Evolutionary conservation across 2,113 vertebrate species (phyloP).

Genomic region (Muntiacus muntjak): DNA sequence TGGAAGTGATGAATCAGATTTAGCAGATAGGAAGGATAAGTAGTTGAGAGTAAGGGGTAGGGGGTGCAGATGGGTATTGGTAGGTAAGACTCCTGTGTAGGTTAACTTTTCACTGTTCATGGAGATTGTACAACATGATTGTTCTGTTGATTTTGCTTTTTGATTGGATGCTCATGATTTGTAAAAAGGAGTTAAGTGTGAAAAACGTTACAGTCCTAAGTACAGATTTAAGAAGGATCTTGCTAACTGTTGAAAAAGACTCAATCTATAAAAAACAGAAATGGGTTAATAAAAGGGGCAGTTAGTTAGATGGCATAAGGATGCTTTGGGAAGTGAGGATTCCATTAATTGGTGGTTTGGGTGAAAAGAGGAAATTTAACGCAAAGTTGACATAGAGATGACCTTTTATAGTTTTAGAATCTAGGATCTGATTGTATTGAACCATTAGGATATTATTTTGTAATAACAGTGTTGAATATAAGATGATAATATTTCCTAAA

Average conservation of each 20-base stretch:
- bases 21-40: not conserved
- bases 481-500: conserved; percentile 10
- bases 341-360: not conserved
- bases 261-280: not conserved
- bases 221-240: conserved; percentile 20
- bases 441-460: not conserved
- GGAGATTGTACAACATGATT: not conserved
- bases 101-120: not conserved
- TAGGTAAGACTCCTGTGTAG: not conserved
- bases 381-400: not conserved
- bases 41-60: not conserved
- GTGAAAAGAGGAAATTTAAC: conserved; percentile 14
- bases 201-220: not conserved
- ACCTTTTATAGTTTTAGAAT: not conserved
- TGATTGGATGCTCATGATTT: not conserved
- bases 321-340: not conserved
- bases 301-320: not conserved
- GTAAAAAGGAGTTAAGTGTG: not conserved
- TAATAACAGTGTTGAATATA: not conserved
- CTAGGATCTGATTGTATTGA: not conserved
- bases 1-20: not conserved
- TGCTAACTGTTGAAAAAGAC: not conserved
- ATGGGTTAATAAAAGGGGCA: not conserved
- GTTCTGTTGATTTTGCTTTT: not conserved
- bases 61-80: not conserved